These are phyloP conservation scores for Epinotia ramella DNA, from an alignment of 2,888 invertebrate species.

Conservation along the genomic window DNA sequence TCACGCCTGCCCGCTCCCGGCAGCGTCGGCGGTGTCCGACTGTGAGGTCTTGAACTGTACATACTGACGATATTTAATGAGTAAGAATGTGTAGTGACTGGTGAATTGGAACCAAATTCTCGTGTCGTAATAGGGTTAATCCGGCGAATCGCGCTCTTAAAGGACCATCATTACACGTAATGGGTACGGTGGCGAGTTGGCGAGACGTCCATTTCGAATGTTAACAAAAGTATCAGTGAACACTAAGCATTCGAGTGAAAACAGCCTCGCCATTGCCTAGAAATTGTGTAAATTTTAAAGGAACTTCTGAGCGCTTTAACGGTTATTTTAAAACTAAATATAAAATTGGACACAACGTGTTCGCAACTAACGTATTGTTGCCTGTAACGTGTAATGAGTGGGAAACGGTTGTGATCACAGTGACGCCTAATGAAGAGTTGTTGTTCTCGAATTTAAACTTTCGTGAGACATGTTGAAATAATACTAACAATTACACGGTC, in stretches of 20 bases:
- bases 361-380: neutral
- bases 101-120: neutral
- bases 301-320: too few relatives aligned
- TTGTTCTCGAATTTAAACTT: too few relatives aligned
- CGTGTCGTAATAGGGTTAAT: neutral
- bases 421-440: neutral
- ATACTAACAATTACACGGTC: too few relatives aligned
- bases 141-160: neutral
- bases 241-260: too few relatives aligned
- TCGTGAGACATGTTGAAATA: too few relatives aligned
- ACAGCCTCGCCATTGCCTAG: too few relatives aligned
- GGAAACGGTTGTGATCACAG: slow-evolving; percentile 10
- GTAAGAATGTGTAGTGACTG: neutral
- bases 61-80: neutral
- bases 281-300: too few relatives aligned
- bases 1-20: neutral
- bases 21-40: too few relatives aligned
- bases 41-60: neutral
- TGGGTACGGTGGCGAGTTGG: neutral
- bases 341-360: too few relatives aligned
- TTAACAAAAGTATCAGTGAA: too few relatives aligned
- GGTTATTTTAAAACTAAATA: too few relatives aligned
- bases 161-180: neutral
- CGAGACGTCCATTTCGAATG: too few relatives aligned
- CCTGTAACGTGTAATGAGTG: neutral